Evolutionary conservation across 2,797 vertebrate genomes (phyloP).

Genomic region (Falco columbarius): DNA sequence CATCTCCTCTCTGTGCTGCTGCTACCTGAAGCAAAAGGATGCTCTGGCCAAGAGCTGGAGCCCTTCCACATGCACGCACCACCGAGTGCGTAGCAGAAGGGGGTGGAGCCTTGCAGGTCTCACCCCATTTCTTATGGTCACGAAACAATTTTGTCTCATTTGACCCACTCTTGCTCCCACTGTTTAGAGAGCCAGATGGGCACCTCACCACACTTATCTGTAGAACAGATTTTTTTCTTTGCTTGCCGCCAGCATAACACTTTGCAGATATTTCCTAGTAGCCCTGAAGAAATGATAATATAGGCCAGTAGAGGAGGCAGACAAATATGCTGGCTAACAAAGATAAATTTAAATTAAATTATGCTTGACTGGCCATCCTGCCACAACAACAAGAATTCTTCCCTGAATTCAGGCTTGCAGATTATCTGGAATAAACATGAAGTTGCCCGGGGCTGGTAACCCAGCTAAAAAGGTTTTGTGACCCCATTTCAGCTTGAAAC

Average conservation of each 20-base stretch:
- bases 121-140: neutral
- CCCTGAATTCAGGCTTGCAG: neutral
- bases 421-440: neutral
- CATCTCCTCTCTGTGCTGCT: rapidly evolving
- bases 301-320: neutral
- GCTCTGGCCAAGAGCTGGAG: rapidly evolving
- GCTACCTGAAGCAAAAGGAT: neutral
- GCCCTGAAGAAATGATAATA: neutral
- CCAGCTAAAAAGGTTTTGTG: neutral
- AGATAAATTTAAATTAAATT: conserved; percentile 26
- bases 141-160: neutral
- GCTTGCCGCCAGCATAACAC: neutral
- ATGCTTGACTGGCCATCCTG: neutral
- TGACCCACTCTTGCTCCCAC: neutral
- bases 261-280: neutral
- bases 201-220: neutral
- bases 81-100: rapidly evolving
- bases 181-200: neutral
- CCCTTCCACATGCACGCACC: rapidly evolving
- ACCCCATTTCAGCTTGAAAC: conserved; percentile 12
- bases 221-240: neutral
- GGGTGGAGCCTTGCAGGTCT: neutral
- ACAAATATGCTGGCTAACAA: neutral
- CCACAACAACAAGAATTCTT: neutral
- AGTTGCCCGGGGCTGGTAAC: neutral